These are phyloP conservation scores for Sprattus sprattus DNA, from an alignment of 2,113 vertebrate species.

Conservation along the genomic window DNA sequence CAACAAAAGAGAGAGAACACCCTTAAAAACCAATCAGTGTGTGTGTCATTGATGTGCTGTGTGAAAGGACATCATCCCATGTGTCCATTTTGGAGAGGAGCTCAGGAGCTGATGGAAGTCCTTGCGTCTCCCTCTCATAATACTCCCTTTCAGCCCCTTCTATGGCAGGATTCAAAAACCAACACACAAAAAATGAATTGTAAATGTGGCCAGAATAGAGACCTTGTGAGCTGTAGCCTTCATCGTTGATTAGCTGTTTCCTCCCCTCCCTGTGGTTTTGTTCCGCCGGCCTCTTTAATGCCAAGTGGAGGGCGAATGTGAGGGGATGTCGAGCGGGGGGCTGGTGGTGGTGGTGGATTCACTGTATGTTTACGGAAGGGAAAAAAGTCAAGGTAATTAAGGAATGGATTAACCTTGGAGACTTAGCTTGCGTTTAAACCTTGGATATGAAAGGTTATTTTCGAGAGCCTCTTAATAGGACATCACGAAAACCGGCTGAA, in stretches of 20 bases:
- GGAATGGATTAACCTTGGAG: conserved; percentile 42
- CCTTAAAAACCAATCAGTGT: conserved; percentile 14
- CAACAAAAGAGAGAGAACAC: background rate
- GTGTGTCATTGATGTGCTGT: background rate
- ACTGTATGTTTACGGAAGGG: conserved; percentile 20
- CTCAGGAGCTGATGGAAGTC: background rate
- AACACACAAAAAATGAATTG: background rate
- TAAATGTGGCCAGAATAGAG: background rate
- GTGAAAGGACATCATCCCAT: background rate
- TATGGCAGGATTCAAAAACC: background rate
- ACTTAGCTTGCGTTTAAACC: conserved; percentile 40
- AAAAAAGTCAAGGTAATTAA: conserved; percentile 44
- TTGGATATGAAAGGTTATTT: conserved; percentile 42
- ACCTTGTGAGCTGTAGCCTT: conserved; percentile 6
- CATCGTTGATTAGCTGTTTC: conserved; percentile 19
- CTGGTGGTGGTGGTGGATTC: background rate
- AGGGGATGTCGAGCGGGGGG: background rate
- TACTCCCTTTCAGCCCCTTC: background rate
- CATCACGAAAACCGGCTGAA: conserved; percentile 24
- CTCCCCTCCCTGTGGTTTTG: conserved; percentile 9
- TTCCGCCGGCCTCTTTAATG: conserved; percentile 22
- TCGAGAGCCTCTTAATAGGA: conserved; percentile 40
- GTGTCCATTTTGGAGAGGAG: background rate
- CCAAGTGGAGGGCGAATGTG: background rate
- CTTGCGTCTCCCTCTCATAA: background rate